A percentile compares a stretch with the other conserved stretches of the same genome.
phyloP scores from a whole-genome alignment of 2,797 vertebrate genomes.

The Tenualosa ilisha region DNA sequence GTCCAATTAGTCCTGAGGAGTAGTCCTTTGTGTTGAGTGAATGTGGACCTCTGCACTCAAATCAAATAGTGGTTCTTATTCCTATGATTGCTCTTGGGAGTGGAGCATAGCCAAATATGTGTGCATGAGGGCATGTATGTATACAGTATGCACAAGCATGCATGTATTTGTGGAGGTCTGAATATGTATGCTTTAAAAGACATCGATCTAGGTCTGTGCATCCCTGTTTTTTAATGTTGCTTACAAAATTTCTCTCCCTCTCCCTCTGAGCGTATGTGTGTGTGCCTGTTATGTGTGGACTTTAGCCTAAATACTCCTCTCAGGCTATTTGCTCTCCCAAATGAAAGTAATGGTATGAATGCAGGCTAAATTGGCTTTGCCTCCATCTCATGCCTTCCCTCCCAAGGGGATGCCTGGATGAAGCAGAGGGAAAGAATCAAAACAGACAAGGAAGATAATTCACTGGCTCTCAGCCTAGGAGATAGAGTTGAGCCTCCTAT shows the following conservation, averaged over 20 bases:
- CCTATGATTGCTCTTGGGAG: too few species aligned
- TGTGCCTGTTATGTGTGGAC: background rate
- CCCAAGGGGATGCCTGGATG: slow-evolving; percentile 63
- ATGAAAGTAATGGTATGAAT: slow-evolving; percentile 76
- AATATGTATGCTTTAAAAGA: background rate
- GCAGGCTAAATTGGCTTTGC: slow-evolving; percentile 72
- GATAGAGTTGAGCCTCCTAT: slow-evolving; percentile 61
- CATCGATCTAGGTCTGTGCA: background rate
- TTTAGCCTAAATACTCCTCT: slow-evolving; percentile 55
- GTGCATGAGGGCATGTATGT: background rate
- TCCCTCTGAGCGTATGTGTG: background rate
- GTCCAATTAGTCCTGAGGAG: too few species aligned
- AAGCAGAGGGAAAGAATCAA: slow-evolving; percentile 55
- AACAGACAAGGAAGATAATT: slow-evolving; percentile 68
- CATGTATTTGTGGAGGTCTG: background rate
- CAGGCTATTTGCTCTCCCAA: slow-evolving; percentile 78
- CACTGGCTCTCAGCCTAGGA: slow-evolving; percentile 68
- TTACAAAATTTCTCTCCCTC: background rate
- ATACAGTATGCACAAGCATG: slow-evolving; percentile 35
- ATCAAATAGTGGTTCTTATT: too few species aligned
- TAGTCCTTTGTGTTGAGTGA: too few species aligned
- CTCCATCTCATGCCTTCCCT: slow-evolving; percentile 70
- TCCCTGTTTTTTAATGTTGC: background rate
- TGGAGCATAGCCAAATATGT: background rate
- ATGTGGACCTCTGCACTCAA: too few species aligned